These are phyloP conservation scores for Sapayoa aenigma DNA, from an alignment of 2,113 vertebrate genomes.

Conservation along the genomic window DNA sequence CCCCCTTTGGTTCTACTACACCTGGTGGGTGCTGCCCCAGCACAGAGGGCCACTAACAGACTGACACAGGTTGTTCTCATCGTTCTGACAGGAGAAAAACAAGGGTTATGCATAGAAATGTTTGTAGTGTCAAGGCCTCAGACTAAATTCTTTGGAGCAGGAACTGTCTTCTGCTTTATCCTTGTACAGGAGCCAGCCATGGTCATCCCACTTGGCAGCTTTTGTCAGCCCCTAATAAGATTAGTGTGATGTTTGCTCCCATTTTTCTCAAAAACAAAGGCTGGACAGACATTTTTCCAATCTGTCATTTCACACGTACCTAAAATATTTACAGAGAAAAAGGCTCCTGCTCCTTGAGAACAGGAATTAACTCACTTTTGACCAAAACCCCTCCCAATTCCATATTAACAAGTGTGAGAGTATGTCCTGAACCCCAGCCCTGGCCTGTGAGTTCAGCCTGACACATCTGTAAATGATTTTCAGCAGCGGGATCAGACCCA, in stretches of 20 bases:
- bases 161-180: neutral
- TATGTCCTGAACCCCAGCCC: slow-evolving; percentile 42
- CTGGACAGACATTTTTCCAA: neutral
- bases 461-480: slow-evolving; percentile 70
- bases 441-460: slow-evolving; percentile 49
- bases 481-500: slow-evolving; percentile 41
- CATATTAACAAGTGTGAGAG: slow-evolving; percentile 50
- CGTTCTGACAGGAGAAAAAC: neutral
- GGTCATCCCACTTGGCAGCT: neutral
- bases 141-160: slow-evolving; percentile 11
- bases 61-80: neutral
- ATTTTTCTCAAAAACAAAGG: slow-evolving; percentile 14
- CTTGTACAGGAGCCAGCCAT: neutral
- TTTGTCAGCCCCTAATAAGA: neutral
- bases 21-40: neutral
- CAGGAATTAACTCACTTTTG: slow-evolving; percentile 2
- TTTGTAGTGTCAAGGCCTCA: slow-evolving; percentile 7
- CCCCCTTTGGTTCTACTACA: neutral
- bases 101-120: slow-evolving; percentile 20
- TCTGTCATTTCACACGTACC: neutral
- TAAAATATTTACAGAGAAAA: slow-evolving; percentile 32
- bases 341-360: slow-evolving; percentile 16
- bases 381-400: slow-evolving; percentile 45
- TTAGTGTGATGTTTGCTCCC: neutral
- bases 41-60: neutral